Evolutionary conservation across 1,140 invertebrate species (phyloP).

Genomic region (Drosophila trapezifrons): DNA sequence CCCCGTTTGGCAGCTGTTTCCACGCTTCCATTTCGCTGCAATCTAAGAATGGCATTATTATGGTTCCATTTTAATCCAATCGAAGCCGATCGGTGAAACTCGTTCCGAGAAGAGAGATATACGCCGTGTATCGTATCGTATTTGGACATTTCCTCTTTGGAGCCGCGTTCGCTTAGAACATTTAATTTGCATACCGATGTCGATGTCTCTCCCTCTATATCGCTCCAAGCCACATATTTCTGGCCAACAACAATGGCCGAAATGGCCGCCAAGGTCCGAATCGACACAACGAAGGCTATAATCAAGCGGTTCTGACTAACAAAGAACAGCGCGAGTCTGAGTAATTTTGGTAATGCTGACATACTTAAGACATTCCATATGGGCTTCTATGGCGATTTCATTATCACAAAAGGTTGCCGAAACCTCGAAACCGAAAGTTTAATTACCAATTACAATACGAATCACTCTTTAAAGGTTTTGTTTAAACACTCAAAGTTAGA

Average conservation of each 20-base stretch:
- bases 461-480: too few relatives aligned
- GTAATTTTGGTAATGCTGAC: conserved; percentile 39
- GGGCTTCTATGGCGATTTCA: conserved; percentile 1
- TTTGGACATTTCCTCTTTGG: conserved; percentile 78
- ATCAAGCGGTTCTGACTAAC: conserved; percentile 42
- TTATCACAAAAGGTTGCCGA: background rate
- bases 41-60: conserved; percentile 40
- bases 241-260: conserved; percentile 32
- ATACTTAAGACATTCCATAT: conserved; percentile 16
- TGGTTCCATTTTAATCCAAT: background rate
- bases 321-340: conserved; percentile 31
- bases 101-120: conserved; percentile 41
- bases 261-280: conserved; percentile 34
- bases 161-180: conserved; percentile 50
- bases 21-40: conserved; percentile 69
- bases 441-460: background rate
- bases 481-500: too few relatives aligned
- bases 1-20: conserved; percentile 53
- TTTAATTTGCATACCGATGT: conserved; percentile 71
- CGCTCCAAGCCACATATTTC: conserved; percentile 59
- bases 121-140: conserved; percentile 42
- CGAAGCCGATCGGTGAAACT: conserved; percentile 39
- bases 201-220: conserved; percentile 42
- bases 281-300: conserved; percentile 53
- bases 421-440: conserved; percentile 3